Percentiles rank a stretch among this genome's conserved stretches.
Evolutionary conservation across 1,140 invertebrate species (phyloP).

Genomic region (Drosophila pseudoobscura): DNA sequence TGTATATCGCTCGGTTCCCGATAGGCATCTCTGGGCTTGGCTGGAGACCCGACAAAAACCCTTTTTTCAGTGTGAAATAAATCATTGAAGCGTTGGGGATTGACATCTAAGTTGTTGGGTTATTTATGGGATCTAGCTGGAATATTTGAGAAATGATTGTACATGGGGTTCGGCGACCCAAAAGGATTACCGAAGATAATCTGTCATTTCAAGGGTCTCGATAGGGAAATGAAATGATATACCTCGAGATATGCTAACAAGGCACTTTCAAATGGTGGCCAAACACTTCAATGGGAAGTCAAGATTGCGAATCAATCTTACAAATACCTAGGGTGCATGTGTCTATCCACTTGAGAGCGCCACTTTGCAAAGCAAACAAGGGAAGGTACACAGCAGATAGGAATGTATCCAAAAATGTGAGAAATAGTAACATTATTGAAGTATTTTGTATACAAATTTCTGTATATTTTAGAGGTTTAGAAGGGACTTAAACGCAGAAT

Average conservation of each 20-base stretch:
- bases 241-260: conserved; percentile 18
- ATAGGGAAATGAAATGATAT: not conserved
- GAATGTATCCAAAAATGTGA: too few relatives aligned
- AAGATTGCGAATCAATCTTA: not conserved
- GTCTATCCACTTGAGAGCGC: not conserved
- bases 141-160: conserved; percentile 29
- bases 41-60: conserved; percentile 20
- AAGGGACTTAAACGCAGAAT: too few relatives aligned
- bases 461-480: too few relatives aligned
- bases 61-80: conserved; percentile 20
- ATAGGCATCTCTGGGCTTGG: conserved; percentile 31
- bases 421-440: too few relatives aligned
- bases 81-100: conserved; percentile 32
- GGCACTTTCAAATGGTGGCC: not conserved
- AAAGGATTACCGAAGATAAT: conserved; percentile 43
- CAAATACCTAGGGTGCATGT: too few relatives aligned
- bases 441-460: too few relatives aligned
- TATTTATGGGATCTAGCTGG: conserved; percentile 23
- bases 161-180: conserved; percentile 3
- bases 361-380: not conserved
- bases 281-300: not conserved
- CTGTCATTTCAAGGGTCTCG: conserved; percentile 17
- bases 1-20: conserved; percentile 24
- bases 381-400: too few relatives aligned
- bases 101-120: conserved; percentile 34